A percentile compares a stretch with the other conserved stretches of the same genome.
Conservation (phyloP, 2,888 invertebrate species). For the Cephus spinipes region DNA sequence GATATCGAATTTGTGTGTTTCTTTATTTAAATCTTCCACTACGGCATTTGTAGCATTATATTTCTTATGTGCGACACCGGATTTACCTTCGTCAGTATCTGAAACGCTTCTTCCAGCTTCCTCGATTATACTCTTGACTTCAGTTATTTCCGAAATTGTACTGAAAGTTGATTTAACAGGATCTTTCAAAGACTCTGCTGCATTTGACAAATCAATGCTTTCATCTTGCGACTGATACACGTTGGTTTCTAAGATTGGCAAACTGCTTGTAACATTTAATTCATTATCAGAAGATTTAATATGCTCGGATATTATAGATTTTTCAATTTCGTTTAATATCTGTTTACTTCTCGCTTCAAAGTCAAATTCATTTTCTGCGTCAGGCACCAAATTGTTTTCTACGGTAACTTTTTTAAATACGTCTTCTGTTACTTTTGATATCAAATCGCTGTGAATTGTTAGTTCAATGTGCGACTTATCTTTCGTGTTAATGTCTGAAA, state of each 20-base stretch:
- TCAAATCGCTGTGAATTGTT: constrained; percentile 21
- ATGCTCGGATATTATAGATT: constrained; percentile 55
- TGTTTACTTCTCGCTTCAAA: constrained; percentile 55
- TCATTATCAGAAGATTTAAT: constrained; percentile 36
- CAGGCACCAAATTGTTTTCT: constrained; percentile 30
- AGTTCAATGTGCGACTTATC: background rate
- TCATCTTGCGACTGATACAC: constrained; percentile 41
- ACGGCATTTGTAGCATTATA: background rate
- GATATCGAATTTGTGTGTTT: background rate
- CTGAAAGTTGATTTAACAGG: constrained; percentile 47
- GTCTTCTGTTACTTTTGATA: constrained; percentile 30
- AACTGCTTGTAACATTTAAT: constrained; percentile 15
- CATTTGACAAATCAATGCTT: constrained; percentile 43
- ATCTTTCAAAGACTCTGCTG: constrained; percentile 40
- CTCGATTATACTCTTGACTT: constrained; percentile 30
- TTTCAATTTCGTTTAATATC: constrained; percentile 56
- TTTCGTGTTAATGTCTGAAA: background rate
- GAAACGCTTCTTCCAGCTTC: background rate
- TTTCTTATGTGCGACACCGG: background rate
- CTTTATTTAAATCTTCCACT: background rate
- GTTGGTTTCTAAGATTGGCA: constrained; percentile 35
- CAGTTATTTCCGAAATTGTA: constrained; percentile 41
- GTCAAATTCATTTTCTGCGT: constrained; percentile 41
- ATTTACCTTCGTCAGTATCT: background rate
- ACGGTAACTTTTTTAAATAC: constrained; percentile 9